Conservation (phyloP, 2,888 invertebrate genomes). For the Altica lythri region DNA sequence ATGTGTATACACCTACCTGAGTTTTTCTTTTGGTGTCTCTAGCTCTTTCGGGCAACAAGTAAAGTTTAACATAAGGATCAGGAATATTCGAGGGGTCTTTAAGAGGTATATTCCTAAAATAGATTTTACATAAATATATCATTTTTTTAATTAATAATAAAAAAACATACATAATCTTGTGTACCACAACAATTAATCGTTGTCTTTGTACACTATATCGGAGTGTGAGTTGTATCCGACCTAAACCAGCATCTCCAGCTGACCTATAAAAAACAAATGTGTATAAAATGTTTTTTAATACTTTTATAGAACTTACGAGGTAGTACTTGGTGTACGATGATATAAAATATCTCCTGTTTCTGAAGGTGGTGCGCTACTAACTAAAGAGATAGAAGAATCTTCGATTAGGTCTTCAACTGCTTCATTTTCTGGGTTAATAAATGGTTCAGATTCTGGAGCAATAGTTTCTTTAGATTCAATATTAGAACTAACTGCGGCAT, state of each 20-base stretch:
- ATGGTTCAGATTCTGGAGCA: conserved; percentile 7
- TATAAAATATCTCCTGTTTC: conserved; percentile 43
- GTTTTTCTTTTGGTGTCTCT: conserved; percentile 90
- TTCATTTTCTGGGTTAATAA: conserved; percentile 14
- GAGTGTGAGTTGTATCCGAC: conserved; percentile 82
- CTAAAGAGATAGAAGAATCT: conserved; percentile 43
- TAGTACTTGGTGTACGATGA: conserved; percentile 53
- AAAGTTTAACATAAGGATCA: conserved; percentile 87
- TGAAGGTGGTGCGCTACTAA: conserved; percentile 52
- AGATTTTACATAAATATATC: too few species aligned
- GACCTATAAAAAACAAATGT: conserved; percentile 58
- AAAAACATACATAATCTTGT: conserved; percentile 82
- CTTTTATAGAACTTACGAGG: conserved; percentile 49
- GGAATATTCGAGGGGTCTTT: conserved; percentile 83
- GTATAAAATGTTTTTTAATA: not conserved
- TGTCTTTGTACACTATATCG: conserved; percentile 85
- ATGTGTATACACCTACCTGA: too few species aligned
- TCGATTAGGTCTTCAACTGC: conserved; percentile 51
- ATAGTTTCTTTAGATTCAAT: conserved; percentile 1
- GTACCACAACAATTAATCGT: conserved; percentile 80
- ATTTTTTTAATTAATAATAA: conserved; percentile 9
- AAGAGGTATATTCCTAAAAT: conserved; percentile 72
- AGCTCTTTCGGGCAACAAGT: conserved; percentile 80
- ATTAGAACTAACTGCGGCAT: not conserved
- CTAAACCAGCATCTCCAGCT: conserved; percentile 75